A percentile compares a stretch with the other conserved stretches of the same genome.
These are phyloP conservation scores for Galeopsomyia nigrocyanea DNA, from an alignment of 2,888 invertebrate species.

Conservation along the genomic window DNA sequence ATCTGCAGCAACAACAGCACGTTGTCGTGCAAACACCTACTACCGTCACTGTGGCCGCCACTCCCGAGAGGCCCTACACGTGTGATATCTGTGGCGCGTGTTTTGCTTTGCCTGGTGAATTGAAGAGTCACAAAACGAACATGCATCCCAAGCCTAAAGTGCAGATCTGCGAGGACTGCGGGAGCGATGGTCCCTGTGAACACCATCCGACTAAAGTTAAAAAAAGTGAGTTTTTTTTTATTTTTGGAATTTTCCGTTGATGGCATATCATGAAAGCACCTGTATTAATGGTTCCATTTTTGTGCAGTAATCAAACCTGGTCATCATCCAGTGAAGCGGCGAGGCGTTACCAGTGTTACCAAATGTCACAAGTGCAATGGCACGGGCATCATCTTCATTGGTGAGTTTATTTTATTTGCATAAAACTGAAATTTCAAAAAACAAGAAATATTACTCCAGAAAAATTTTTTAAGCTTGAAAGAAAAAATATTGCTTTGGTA, in stretches of 20 bases:
- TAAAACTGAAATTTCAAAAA: constrained; percentile 8
- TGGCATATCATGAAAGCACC: neutral
- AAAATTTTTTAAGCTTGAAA: neutral
- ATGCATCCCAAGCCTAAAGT: constrained; percentile 68
- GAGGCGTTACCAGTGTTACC: constrained; percentile 85
- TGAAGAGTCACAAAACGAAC: constrained; percentile 70
- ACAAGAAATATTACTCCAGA: constrained; percentile 44
- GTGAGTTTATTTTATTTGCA: constrained; percentile 62
- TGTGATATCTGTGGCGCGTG: constrained; percentile 70
- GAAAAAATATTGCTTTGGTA: too few relatives aligned
- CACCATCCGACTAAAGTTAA: constrained; percentile 68
- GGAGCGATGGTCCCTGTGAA: constrained; percentile 67
- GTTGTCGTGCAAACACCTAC: constrained; percentile 68
- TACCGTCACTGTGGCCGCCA: constrained; percentile 67
- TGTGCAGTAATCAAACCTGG: constrained; percentile 64
- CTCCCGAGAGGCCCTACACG: constrained; percentile 68
- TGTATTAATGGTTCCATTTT: neutral
- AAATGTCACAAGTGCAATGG: constrained; percentile 93
- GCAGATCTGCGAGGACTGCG: constrained; percentile 67
- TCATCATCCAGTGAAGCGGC: constrained; percentile 84
- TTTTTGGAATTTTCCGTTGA: neutral
- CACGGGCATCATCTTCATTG: constrained; percentile 87
- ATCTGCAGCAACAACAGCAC: constrained; percentile 66
- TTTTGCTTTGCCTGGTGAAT: constrained; percentile 69
- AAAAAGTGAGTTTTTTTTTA: constrained; percentile 60